These are phyloP conservation scores for Halichoerus grypus DNA, from an alignment of 2,113 vertebrate species.

Conservation along the genomic window DNA sequence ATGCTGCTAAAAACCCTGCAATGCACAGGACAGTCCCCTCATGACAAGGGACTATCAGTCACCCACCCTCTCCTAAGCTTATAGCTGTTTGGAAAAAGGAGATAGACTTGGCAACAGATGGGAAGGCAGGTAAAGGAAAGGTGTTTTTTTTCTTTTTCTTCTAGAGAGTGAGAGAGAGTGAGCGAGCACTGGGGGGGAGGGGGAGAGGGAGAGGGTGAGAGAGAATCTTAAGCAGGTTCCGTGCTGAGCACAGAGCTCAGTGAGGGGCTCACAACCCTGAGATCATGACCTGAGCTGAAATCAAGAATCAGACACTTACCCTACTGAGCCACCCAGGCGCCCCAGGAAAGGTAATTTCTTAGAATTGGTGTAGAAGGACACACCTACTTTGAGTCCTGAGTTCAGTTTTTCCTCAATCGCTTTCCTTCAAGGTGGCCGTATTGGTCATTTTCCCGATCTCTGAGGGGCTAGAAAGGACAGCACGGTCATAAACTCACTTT, in stretches of 20 bases:
- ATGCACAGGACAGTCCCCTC: neutral
- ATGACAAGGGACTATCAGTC: neutral
- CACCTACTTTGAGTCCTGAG: neutral
- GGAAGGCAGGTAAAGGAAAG: neutral
- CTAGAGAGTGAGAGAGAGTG: neutral
- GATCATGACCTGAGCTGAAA: neutral
- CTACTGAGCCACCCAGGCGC: neutral
- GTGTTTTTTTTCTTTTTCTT: too few species aligned
- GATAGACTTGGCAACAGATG: neutral
- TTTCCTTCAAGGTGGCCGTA: constrained; percentile 86
- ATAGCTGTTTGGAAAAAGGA: neutral
- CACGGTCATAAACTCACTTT: neutral
- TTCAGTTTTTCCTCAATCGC: constrained; percentile 81
- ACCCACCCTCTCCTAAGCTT: neutral
- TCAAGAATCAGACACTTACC: neutral
- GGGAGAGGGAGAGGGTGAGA: neutral
- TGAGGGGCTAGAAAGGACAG: constrained; percentile 85
- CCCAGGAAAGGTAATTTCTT: neutral
- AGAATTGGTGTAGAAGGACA: neutral
- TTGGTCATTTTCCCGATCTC: constrained; percentile 82
- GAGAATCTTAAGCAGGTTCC: neutral
- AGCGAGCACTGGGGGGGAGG: too few species aligned
- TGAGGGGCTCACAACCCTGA: neutral
- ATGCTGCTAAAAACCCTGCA: neutral
- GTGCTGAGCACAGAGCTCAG: neutral